Evolutionary conservation across 2,888 invertebrate species (phyloP).

Genomic region (Cremastinae sp.): DNA sequence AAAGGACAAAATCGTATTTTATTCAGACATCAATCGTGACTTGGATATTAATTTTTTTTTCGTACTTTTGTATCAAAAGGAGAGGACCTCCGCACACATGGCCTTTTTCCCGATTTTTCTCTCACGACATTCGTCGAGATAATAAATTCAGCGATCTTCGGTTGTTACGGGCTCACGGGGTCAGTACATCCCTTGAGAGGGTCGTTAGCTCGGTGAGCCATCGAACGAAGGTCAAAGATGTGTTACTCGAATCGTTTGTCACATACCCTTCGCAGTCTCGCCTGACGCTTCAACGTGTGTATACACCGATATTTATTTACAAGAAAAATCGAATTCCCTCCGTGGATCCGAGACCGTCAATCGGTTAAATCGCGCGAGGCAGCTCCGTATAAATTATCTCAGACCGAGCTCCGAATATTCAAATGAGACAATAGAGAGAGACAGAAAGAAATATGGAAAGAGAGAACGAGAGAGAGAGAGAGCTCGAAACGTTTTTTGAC

Average conservation of each 20-base stretch:
- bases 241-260: constrained; percentile 40
- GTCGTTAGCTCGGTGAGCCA: constrained; percentile 34
- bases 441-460: no score
- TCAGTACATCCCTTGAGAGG: constrained; percentile 26
- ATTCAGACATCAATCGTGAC: constrained; percentile 10
- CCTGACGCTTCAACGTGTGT: no score
- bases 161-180: constrained; percentile 24
- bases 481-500: no score
- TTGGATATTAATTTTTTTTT: neutral
- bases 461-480: no score
- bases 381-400: no score
- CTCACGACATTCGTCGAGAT: constrained; percentile 15
- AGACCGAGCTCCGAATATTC: no score
- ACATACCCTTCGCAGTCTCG: constrained; percentile 14
- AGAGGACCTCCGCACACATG: neutral
- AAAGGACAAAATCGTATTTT: constrained; percentile 7
- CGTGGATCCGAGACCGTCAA: constrained; percentile 13
- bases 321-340: constrained; percentile 30
- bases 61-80: neutral
- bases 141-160: constrained; percentile 40
- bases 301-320: neutral
- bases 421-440: no score
- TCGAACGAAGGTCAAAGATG: constrained; percentile 29
- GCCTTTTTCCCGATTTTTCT: constrained; percentile 11
- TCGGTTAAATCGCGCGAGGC: constrained; percentile 34